Conservation (phyloP, 2,797 vertebrate genomes). For the Onychomys arenicola region DNA sequence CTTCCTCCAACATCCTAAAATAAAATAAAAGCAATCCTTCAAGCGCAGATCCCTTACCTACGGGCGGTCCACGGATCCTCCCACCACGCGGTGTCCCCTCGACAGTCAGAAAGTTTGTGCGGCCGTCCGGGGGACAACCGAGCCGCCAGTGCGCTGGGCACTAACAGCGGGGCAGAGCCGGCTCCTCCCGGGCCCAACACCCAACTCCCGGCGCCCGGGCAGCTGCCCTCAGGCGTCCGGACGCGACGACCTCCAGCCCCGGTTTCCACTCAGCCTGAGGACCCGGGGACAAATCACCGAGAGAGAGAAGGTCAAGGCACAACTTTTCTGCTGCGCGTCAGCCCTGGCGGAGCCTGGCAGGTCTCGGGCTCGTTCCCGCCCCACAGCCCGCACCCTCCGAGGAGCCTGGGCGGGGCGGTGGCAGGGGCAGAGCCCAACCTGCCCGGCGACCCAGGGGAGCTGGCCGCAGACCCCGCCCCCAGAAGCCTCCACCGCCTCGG, state of each 20-base stretch:
- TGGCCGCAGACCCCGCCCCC: neutral
- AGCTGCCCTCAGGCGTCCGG: neutral
- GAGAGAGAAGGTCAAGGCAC: neutral
- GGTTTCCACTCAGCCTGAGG: neutral
- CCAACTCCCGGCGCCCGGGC: too few species aligned
- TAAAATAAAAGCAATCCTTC: neutral
- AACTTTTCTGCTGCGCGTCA: slow-evolving; percentile 64
- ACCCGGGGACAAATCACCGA: neutral
- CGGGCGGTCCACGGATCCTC: neutral
- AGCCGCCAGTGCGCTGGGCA: neutral
- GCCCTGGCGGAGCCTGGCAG: neutral
- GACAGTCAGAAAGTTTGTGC: slow-evolving; percentile 57
- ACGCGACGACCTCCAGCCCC: neutral
- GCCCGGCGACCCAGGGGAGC: neutral
- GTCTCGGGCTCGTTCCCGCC: neutral
- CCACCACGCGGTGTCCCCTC: neutral
- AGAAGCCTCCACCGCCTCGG: neutral
- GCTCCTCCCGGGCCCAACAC: neutral
- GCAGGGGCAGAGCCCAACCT: slow-evolving; percentile 41
- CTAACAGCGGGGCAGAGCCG: neutral
- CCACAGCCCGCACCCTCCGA: neutral
- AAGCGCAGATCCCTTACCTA: neutral
- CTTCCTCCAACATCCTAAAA: neutral
- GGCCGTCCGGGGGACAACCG: neutral
- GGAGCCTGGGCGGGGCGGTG: neutral